These are phyloP conservation scores for Calosoma granatense DNA, from an alignment of 1,140 invertebrate species.

Conservation along the genomic window DNA sequence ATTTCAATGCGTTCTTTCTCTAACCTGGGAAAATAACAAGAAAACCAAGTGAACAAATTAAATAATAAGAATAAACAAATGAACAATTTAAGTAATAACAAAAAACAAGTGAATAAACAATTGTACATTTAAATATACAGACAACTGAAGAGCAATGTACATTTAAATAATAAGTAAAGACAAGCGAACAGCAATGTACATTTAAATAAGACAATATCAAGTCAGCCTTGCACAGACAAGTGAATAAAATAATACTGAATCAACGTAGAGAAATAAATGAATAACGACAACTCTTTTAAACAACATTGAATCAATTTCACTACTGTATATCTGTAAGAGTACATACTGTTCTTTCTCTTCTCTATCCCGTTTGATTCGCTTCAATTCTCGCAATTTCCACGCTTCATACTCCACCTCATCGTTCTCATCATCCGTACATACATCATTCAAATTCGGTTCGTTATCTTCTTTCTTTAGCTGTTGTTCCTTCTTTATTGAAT, in stretches of 20 bases:
- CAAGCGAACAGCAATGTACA: too few species aligned
- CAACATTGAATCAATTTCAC: too few species aligned
- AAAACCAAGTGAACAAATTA: not conserved
- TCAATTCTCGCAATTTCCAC: slow-evolving; percentile 96
- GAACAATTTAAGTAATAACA: too few species aligned
- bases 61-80: too few species aligned
- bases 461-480: slow-evolving; percentile 44
- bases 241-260: slow-evolving; percentile 1
- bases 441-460: slow-evolving; percentile 67
- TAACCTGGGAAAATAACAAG: slow-evolving; percentile 35
- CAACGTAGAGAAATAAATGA: not conserved
- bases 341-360: slow-evolving; percentile 87
- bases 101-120: too few species aligned
- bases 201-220: too few species aligned
- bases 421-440: slow-evolving; percentile 96
- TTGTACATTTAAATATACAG: too few species aligned
- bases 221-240: too few species aligned
- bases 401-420: slow-evolving; percentile 96
- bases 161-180: too few species aligned
- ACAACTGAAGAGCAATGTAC: too few species aligned
- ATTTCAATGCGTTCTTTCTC: slow-evolving; percentile 86
- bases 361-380: slow-evolving; percentile 88
- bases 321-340: too few species aligned
- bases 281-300: not conserved
- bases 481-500: slow-evolving; percentile 71